Evolutionary conservation across 2,113 vertebrate genomes (phyloP).

Genomic region (Cyphomyrus plagiostoma): DNA sequence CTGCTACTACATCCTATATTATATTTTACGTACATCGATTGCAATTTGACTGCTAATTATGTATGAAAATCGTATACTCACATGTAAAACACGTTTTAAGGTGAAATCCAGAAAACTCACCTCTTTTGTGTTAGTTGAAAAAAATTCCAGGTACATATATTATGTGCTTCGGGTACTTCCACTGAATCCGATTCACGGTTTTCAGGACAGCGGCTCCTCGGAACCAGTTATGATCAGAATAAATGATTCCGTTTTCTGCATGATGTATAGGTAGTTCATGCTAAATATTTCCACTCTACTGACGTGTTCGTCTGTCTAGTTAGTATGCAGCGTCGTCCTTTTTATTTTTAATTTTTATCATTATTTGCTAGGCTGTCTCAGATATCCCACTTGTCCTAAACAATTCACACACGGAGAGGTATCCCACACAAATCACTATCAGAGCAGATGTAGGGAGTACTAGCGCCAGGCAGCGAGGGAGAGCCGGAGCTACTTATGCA

Average conservation of each 20-base stretch:
- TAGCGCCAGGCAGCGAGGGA: conserved; percentile 25
- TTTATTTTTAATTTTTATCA: not conserved
- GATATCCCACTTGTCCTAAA: conserved; percentile 25
- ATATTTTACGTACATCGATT: not conserved
- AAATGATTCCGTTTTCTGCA: conserved; percentile 46
- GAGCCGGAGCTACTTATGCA: conserved; percentile 44
- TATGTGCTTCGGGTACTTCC: conserved; percentile 48
- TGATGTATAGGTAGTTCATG: conserved; percentile 46
- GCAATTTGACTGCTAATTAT: not conserved
- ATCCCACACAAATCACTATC: conserved; percentile 40
- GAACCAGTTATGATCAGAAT: conserved; percentile 56
- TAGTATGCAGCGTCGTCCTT: not conserved
- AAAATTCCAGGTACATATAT: conserved; percentile 55
- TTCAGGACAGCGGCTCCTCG: conserved; percentile 60
- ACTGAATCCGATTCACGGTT: conserved; percentile 44
- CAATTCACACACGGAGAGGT: conserved; percentile 29
- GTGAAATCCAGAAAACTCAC: conserved; percentile 43
- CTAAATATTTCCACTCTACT: not conserved
- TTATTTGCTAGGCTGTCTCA: conserved; percentile 19
- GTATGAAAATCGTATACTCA: not conserved
- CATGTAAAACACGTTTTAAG: not conserved
- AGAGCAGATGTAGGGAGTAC: conserved; percentile 25
- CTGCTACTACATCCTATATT: not conserved
- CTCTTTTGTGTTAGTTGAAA: conserved; percentile 32
- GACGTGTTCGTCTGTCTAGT: not conserved